phyloP scores from a whole-genome alignment of 1,140 invertebrate genomes.

The Leptinotarsa undecemlineata region DNA sequence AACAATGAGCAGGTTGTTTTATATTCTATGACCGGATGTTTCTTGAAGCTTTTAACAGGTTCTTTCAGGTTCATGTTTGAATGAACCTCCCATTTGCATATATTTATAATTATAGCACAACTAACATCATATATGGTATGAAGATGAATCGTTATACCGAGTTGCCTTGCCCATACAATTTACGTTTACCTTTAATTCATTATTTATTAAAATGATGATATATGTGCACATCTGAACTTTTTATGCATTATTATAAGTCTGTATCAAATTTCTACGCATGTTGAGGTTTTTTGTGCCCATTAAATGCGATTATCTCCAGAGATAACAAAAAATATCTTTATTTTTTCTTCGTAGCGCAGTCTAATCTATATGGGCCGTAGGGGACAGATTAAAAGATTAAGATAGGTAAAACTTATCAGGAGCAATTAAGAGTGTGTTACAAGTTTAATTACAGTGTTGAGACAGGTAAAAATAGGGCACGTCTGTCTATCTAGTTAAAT shows the following conservation, averaged over 20 bases:
- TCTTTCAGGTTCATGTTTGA: neutral
- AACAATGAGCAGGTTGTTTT: constrained; percentile 17
- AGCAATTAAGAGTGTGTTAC: constrained; percentile 24
- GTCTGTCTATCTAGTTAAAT: neutral
- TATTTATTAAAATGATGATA: constrained; percentile 21
- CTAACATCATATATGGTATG: constrained; percentile 8
- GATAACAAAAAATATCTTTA: constrained; percentile 24
- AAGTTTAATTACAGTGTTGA: constrained; percentile 18
- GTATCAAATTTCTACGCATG: constrained; percentile 22
- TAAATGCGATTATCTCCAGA: constrained; percentile 19
- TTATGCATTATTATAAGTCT: constrained; percentile 1
- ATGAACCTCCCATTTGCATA: constrained; percentile 13
- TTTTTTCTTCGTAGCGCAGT: constrained; percentile 15
- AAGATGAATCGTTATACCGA: constrained; percentile 17
- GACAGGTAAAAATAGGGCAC: constrained; percentile 11
- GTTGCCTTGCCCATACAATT: constrained; percentile 12
- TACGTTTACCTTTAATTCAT: constrained; percentile 11
- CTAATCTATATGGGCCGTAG: constrained; percentile 8
- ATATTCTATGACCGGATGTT: constrained; percentile 7
- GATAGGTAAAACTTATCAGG: constrained; percentile 14
- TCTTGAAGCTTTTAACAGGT: constrained; percentile 2
- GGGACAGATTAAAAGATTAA: constrained; percentile 25
- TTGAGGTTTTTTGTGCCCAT: constrained; percentile 10
- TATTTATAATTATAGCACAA: constrained; percentile 16
- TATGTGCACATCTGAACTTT: neutral